Evolutionary conservation across 2,888 invertebrate genomes (phyloP).

Genomic region (Dryobota labecula): DNA sequence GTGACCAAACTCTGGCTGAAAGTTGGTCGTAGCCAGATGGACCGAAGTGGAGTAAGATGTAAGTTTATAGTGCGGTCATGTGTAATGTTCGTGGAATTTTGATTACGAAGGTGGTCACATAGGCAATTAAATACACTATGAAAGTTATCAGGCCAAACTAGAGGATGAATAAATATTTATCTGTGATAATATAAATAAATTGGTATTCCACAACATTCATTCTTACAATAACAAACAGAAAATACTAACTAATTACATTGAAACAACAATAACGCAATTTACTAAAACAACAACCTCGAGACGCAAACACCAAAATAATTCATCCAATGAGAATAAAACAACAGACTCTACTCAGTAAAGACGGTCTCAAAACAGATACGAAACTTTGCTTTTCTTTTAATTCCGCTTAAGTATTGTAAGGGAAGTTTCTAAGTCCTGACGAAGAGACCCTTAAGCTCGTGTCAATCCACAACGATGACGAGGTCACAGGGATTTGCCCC

Average conservation of each 20-base stretch:
- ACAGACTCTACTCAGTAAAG: conserved; percentile 62
- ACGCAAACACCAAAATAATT: conserved; percentile 62
- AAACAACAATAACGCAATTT: conserved; percentile 47
- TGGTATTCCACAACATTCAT: not conserved
- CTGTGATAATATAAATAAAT: not conserved
- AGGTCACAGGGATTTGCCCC: conserved; percentile 64
- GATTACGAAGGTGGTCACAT: not conserved
- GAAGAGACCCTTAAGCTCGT: conserved; percentile 66
- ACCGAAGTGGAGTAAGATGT: conserved; percentile 17
- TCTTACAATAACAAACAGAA: conserved; percentile 16
- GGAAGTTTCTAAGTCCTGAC: conserved; percentile 68
- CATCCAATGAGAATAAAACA: conserved; percentile 65
- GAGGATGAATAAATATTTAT: not conserved
- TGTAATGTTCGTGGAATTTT: conserved; percentile 12
- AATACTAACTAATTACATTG: conserved; percentile 30
- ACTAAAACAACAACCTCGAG: conserved; percentile 50
- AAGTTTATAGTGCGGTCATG: conserved; percentile 30
- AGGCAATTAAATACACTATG: not conserved
- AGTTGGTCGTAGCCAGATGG: conserved; percentile 38
- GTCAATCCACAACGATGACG: conserved; percentile 68
- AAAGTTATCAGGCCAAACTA: not conserved
- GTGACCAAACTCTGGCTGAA: conserved; percentile 42
- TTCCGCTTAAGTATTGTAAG: conserved; percentile 72
- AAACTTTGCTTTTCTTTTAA: conserved; percentile 75
- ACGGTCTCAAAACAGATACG: conserved; percentile 64